Evolutionary conservation across 2,888 invertebrate genomes (phyloP), one percentile per base, ranked within the genome.

Genomic region (Andrena marginata): DNA sequence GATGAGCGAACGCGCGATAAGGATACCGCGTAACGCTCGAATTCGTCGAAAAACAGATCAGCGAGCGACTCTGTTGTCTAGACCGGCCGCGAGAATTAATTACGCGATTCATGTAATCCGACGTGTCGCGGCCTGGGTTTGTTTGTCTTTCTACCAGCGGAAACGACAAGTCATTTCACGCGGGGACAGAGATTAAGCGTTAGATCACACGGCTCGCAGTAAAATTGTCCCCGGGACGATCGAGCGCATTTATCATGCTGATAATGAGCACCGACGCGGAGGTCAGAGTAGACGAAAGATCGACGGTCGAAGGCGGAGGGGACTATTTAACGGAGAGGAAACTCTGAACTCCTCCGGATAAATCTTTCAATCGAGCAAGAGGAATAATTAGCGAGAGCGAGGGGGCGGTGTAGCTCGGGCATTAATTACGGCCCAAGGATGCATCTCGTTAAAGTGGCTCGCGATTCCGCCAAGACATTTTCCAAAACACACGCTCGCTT

Each of bases 401-500:
- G 65, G 49, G 77, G 31, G 31, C 56, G 31, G 31, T 64, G 64
- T 48, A 49, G 33, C 68, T 23, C 29, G 63, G 48, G 56, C 56
- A 51, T 77, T 80, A 77, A 80, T 80, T 72, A 59, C 42, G 29
- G 23, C 20, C 56, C 80, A 77, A 77, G 80, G 80, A 77, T 80
- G 68, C 56, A 59, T 69, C 77, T 72, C 64, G 59, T 77, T 72
- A 69, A 68, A 48, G 35, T 26, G 49, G 63, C 63, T 33, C 49
- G 23, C 26, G 78, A 73, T 64, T 42, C 56, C 54, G 51, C 63
- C 48, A 51, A 69, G 20, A 64, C 69, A 49, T 77, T 80, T 70
- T 82, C 76, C 76, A 68, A 80, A 82, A 82, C 72, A 71, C 13
- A 6, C 29, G 26, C 42, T 29, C 42, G 59, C 59, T 76, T 75